phyloP scores from a whole-genome alignment of 2,797 vertebrate genomes.

The Martes flavigula region DNA sequence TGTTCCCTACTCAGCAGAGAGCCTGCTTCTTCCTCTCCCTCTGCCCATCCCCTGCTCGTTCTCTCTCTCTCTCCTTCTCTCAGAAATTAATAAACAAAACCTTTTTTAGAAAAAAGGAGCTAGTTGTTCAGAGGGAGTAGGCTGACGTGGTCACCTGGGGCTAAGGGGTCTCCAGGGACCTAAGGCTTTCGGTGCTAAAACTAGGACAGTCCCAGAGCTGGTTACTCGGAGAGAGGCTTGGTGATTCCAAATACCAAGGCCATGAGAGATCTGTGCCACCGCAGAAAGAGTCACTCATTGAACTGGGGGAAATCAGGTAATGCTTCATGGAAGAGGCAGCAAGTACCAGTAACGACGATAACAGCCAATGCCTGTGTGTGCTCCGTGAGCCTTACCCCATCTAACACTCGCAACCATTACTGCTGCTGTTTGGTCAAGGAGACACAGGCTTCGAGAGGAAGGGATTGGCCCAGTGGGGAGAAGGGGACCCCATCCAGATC shows the following conservation, averaged over 20 bases:
- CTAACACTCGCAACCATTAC: not conserved
- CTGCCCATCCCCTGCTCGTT: no score
- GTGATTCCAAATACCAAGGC: fast-evolving
- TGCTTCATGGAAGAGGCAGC: not conserved
- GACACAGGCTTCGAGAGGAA: not conserved
- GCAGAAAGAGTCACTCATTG: not conserved
- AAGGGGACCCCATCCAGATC: not conserved
- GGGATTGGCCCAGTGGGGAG: fast-evolving
- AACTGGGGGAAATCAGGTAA: not conserved
- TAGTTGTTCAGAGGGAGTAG: no score
- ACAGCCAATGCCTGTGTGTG: fast-evolving
- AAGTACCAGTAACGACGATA: fast-evolving
- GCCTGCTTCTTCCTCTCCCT: no score
- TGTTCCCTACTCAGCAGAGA: no score
- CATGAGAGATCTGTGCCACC: not conserved
- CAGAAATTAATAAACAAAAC: not conserved
- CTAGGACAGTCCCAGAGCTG: not conserved
- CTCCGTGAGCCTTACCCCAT: not conserved
- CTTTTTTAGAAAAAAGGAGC: not conserved
- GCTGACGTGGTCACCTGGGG: not conserved
- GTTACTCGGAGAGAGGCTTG: not conserved
- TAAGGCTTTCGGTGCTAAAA: not conserved
- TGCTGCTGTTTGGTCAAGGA: not conserved
- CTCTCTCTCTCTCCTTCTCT: no score
- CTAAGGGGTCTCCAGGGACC: not conserved